A percentile compares a stretch with the other conserved stretches of the same genome.
These are phyloP conservation scores for Stenodema calcarata DNA, from an alignment of 2,888 invertebrate species.

Conservation along the genomic window DNA sequence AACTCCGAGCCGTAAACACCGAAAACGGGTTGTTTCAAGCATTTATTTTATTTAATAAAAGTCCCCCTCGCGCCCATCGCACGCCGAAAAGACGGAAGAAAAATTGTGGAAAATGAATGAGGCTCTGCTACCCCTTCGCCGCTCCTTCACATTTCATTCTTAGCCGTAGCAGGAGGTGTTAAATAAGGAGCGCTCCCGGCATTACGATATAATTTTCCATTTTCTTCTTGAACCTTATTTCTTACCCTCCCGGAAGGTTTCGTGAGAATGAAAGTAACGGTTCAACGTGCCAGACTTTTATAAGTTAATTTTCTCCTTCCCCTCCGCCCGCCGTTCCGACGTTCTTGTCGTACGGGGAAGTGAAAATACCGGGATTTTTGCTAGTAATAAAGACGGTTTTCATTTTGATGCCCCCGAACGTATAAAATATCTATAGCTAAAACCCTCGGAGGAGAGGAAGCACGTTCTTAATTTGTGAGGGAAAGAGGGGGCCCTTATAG, in stretches of 20 bases:
- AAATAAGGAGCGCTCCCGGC: constrained; percentile 1
- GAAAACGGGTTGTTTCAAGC: background rate
- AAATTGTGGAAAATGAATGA: constrained; percentile 30
- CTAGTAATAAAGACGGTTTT: constrained; percentile 44
- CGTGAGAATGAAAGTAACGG: constrained; percentile 34
- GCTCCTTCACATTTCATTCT: background rate
- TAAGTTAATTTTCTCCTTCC: constrained; percentile 40
- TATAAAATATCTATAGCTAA: constrained; percentile 39
- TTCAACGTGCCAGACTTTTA: constrained; percentile 44
- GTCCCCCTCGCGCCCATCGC: background rate
- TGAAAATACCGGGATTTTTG: constrained; percentile 24
- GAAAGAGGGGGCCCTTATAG: background rate
- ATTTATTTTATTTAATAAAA: constrained; percentile 36
- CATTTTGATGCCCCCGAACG: constrained; percentile 23
- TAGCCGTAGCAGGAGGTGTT: constrained; percentile 3
- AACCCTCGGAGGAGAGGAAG: constrained; percentile 1
- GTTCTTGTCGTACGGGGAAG: background rate
- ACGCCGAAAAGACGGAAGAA: background rate
- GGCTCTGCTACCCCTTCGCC: background rate
- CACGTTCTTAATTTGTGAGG: constrained; percentile 46
- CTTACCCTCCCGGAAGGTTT: background rate
- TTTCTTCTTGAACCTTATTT: constrained; percentile 28
- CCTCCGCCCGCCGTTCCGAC: background rate
- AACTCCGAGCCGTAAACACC: background rate
- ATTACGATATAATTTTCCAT: constrained; percentile 48